These are phyloP conservation scores for Alces alces DNA, from an alignment of 2,113 vertebrate genomes.

Conservation along the genomic window DNA sequence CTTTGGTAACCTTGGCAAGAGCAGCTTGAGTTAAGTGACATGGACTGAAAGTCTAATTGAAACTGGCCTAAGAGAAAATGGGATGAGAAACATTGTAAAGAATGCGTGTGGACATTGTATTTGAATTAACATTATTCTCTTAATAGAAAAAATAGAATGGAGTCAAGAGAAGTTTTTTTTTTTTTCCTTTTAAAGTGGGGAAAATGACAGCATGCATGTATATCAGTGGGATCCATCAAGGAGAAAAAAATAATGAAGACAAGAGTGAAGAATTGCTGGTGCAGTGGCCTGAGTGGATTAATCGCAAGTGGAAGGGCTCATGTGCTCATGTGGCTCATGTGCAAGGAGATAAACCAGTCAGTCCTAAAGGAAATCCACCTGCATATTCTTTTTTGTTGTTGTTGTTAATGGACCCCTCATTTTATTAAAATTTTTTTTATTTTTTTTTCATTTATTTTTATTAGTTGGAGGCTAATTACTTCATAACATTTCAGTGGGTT, in stretches of 20 bases:
- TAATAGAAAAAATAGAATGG: neutral
- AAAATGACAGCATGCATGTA: neutral
- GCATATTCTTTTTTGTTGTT: too few relatives aligned
- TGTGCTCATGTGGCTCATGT: too few relatives aligned
- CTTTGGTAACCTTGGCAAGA: neutral
- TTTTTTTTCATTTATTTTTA: too few relatives aligned
- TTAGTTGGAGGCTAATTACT: too few relatives aligned
- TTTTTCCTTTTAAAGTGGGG: neutral
- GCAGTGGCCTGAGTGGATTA: neutral
- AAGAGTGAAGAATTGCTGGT: neutral
- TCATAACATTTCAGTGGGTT: too few relatives aligned
- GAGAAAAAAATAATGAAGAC: neutral
- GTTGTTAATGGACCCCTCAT: too few relatives aligned
- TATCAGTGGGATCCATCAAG: neutral
- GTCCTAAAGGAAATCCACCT: neutral
- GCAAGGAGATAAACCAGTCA: neutral
- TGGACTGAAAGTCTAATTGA: neutral
- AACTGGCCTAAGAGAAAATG: neutral
- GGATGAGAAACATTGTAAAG: neutral
- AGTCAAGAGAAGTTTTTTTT: neutral
- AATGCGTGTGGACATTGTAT: neutral
- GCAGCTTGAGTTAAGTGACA: neutral
- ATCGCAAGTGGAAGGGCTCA: neutral
- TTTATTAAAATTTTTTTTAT: too few relatives aligned
- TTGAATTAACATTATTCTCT: neutral